A percentile compares a stretch with the other conserved stretches of the same genome.
These are phyloP conservation scores for Poliocrania exsul DNA, from an alignment of 2,797 vertebrate species.

Conservation along the genomic window DNA sequence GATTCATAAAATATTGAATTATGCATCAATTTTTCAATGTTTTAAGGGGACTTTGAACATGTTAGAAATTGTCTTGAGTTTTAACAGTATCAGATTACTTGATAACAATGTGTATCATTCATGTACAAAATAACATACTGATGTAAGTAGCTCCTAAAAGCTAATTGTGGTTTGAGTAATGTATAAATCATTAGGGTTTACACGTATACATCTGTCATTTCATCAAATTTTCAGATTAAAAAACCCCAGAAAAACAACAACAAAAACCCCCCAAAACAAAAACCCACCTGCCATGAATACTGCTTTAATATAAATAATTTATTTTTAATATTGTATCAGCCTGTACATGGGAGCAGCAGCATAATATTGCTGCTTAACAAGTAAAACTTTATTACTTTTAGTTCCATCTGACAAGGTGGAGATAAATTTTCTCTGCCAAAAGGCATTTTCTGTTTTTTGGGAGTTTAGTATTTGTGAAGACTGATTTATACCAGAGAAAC, in stretches of 20 bases:
- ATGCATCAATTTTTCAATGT: background rate
- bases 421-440: background rate
- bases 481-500: background rate
- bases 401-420: background rate
- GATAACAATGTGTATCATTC: background rate
- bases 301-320: background rate
- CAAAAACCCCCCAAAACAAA: background rate
- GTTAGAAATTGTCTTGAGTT: background rate
- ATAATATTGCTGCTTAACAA: background rate
- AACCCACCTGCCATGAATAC: background rate
- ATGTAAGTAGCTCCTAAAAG: background rate
- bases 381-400: background rate
- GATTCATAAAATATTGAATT: background rate
- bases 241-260: background rate
- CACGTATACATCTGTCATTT: background rate
- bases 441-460: background rate
- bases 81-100: background rate
- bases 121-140: background rate
- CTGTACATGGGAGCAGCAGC: rapidly evolving
- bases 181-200: background rate
- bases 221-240: background rate
- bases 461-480: background rate
- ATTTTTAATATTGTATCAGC: background rate
- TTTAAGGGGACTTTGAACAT: background rate
- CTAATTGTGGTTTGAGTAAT: background rate